phyloP scores from a whole-genome alignment of 2,888 invertebrate genomes.

The Proisotoma minuta region DNA sequence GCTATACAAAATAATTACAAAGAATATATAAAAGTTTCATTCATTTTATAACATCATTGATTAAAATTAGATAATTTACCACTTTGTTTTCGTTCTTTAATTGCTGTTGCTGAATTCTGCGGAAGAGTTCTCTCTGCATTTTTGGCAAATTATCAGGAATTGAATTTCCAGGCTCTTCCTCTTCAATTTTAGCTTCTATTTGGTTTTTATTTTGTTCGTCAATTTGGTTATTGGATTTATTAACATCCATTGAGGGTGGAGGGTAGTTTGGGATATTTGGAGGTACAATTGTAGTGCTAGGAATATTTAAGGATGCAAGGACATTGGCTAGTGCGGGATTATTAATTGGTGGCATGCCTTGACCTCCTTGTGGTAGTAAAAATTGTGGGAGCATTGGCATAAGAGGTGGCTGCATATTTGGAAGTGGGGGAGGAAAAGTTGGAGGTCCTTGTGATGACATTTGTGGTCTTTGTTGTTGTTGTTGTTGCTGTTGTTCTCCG shows the following conservation, averaged over 20 bases:
- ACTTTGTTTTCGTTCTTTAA: constrained; percentile 53
- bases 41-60: constrained; percentile 10
- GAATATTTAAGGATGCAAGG: constrained; percentile 36
- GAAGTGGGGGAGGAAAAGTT: constrained; percentile 15
- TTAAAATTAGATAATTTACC: constrained; percentile 12
- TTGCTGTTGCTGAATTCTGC: constrained; percentile 64
- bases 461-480: neutral
- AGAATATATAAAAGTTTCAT: constrained; percentile 1
- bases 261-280: constrained; percentile 9
- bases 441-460: constrained; percentile 1
- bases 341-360: constrained; percentile 22
- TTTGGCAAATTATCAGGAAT: constrained; percentile 59
- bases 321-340: constrained; percentile 44
- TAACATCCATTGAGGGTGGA: constrained; percentile 8
- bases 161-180: constrained; percentile 6
- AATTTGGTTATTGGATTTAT: constrained; percentile 20
- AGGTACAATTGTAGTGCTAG: constrained; percentile 27
- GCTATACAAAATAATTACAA: constrained; percentile 16
- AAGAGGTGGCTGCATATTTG: constrained; percentile 21
- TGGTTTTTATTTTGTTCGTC: constrained; percentile 9
- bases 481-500: constrained; percentile 4
- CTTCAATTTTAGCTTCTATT: too few species aligned
- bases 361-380: constrained; percentile 21
- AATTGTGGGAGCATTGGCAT: constrained; percentile 25
- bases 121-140: constrained; percentile 62